Percentiles rank a stretch among this genome's conserved stretches.
Conservation (phyloP, 2,113 vertebrate genomes). For the Seriola quinqueradiata region DNA sequence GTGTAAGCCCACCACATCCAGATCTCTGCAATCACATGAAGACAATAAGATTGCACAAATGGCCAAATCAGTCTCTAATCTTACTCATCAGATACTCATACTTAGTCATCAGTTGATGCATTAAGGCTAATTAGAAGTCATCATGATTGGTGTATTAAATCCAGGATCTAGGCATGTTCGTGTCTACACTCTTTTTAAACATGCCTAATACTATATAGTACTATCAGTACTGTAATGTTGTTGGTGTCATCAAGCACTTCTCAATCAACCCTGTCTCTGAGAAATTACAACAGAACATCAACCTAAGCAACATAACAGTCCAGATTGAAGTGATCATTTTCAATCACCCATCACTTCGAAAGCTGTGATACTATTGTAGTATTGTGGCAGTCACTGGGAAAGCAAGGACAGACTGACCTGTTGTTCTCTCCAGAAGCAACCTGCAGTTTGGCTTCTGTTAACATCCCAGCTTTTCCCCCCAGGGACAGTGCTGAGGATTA, state of each 20-base stretch:
- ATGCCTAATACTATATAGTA: too few relatives aligned
- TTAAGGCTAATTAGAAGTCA: slow-evolving; percentile 11
- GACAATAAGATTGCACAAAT: background rate
- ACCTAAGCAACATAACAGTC: background rate
- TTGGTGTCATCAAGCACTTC: background rate
- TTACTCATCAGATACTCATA: background rate
- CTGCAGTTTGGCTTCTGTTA: slow-evolving; percentile 60
- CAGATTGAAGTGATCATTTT: background rate
- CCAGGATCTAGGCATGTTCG: background rate
- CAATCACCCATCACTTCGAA: background rate
- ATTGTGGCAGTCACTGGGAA: background rate
- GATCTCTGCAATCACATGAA: too few relatives aligned
- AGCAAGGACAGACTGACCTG: slow-evolving; percentile 53
- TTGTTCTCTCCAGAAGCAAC: slow-evolving; percentile 51
- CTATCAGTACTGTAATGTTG: background rate
- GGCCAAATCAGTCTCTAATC: slow-evolving; percentile 6
- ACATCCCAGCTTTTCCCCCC: slow-evolving; percentile 21
- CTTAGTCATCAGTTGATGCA: background rate
- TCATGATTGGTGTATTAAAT: background rate
- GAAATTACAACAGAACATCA: background rate
- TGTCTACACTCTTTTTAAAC: background rate
- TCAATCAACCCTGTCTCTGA: background rate
- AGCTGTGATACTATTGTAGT: background rate
- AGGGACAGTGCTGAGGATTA: slow-evolving; percentile 55
- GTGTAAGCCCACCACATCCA: too few relatives aligned